These are phyloP conservation scores for Parotocinclus haroldoi DNA, from an alignment of 2,797 vertebrate species.

Conservation along the genomic window DNA sequence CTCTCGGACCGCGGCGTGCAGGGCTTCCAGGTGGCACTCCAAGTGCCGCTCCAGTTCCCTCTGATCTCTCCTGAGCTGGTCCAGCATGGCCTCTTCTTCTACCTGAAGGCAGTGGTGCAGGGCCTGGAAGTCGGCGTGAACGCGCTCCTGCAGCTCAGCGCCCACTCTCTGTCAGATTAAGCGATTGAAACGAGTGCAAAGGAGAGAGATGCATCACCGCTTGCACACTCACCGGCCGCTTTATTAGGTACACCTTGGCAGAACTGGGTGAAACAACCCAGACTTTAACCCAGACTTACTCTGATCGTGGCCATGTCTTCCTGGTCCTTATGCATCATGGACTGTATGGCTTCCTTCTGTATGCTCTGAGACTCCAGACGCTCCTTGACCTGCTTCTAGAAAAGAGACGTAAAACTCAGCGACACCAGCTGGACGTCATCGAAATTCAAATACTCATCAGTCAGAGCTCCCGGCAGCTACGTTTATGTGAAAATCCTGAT, in stretches of 20 bases:
- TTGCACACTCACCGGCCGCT: no score
- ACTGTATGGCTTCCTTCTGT: conserved; percentile 62
- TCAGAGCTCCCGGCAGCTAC: no score
- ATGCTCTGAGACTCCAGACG: conserved; percentile 62
- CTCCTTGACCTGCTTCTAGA: conserved; percentile 75
- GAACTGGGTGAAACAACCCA: no score
- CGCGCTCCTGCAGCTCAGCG: conserved; percentile 67
- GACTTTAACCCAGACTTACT: conserved; percentile 58
- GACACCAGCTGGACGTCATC: no score
- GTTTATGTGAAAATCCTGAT: no score
- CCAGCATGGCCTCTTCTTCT: conserved; percentile 70
- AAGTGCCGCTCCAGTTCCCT: conserved; percentile 63
- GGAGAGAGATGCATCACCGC: no score
- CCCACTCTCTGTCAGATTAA: conserved; percentile 61
- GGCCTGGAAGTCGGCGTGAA: conserved; percentile 71
- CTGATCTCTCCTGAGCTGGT: conserved; percentile 68
- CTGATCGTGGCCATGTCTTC: conserved; percentile 72
- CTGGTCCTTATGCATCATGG: conserved; percentile 61
- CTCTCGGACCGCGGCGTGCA: conserved; percentile 56
- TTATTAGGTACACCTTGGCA: no score
- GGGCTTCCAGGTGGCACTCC: conserved; percentile 57
- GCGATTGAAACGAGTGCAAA: not conserved
- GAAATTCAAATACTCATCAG: no score
- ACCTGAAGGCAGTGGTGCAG: conserved; percentile 76
- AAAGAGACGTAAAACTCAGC: not conserved